Percentiles rank a stretch among this genome's conserved stretches.
Conservation (phyloP, 2,888 invertebrate genomes). For the Drosophila colorata region DNA sequence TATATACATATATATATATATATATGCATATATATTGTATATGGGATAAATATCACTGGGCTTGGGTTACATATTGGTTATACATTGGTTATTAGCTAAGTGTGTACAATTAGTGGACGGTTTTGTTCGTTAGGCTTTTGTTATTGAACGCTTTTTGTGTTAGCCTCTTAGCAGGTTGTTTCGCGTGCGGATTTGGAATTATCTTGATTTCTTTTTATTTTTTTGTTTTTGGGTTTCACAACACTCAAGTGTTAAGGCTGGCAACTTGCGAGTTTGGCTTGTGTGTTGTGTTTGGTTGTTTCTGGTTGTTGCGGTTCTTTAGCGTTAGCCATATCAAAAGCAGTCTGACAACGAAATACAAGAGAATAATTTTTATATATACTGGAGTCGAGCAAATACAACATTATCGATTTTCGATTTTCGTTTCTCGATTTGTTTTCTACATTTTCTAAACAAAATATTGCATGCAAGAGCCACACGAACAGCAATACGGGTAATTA, state of each 20-base stretch:
- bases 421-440: background rate
- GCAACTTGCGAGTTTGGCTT: conserved; percentile 36
- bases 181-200: conserved; percentile 2
- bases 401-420: background rate
- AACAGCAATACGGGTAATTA: background rate
- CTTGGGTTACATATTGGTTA: conserved; percentile 22
- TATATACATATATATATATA: conserved; percentile 30
- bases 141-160: conserved; percentile 7
- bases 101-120: conserved; percentile 43
- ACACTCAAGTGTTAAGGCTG: conserved; percentile 34
- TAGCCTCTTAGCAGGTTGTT: conserved; percentile 32
- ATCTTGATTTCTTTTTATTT: background rate
- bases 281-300: conserved; percentile 29
- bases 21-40: conserved; percentile 21
- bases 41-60: conserved; percentile 18
- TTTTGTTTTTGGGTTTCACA: conserved; percentile 8
- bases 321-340: conserved; percentile 70
- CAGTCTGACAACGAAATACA: conserved; percentile 72
- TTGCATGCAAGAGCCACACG: conserved; percentile 22
- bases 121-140: conserved; percentile 24
- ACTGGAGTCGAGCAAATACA: conserved; percentile 12
- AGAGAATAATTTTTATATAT: conserved; percentile 60
- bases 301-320: conserved; percentile 53
- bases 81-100: conserved; percentile 21
- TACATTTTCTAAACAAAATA: background rate